Evolutionary conservation across 2,888 invertebrate species (phyloP), one percentile per base, ranked within the genome.

Genomic region (Pristionchus maxplancki): DNA sequence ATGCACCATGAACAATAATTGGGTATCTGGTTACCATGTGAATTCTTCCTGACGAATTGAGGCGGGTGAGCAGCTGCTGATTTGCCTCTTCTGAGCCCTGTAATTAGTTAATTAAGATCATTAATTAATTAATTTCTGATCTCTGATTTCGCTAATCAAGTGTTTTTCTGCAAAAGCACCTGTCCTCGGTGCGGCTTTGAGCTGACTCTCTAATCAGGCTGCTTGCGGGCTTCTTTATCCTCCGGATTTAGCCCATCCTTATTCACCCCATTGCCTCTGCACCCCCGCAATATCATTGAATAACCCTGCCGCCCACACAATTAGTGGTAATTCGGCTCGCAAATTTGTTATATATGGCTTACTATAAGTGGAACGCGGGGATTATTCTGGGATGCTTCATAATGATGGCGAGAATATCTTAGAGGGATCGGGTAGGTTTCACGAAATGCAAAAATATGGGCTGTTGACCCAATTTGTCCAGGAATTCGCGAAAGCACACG

Each of bases 21-120:
- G n/a, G n/a, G n/a, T n/a, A n/a, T 83, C 53, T 4, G 44, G 8
- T 50, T 78, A 89, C 98, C 98, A 99, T 98, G 95, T 99, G 98
- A 90, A 99, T 96, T 95, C 97, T 97, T 24, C 98, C 98, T 8
- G 98, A 98, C 89, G 97, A 98, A 95, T 99, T 99, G 93, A 99
- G 97, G 91, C 96, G 96, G 89, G 97, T 97, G 93, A 99, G 95
- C 64, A 99, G 96, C 95, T 97, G 97, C 95, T 98, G 97, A 95
- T 98, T 98, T 86, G 97, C 94, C 88, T 96, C 96, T 94, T 97
- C 97, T 40, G 96, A 94, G 1, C 91, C 94, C 91, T 94, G 74
- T 62, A 90, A 87, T 28, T 1, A 24, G 3, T 82, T 74, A 6
- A 58, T 62, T 62, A 3, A 58, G 31, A 85, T 17, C 3, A 44